Percentiles rank a stretch among this genome's conserved stretches.
These are phyloP conservation scores for Zophobas atratus DNA, from an alignment of 1,140 invertebrate species.

Conservation along the genomic window DNA sequence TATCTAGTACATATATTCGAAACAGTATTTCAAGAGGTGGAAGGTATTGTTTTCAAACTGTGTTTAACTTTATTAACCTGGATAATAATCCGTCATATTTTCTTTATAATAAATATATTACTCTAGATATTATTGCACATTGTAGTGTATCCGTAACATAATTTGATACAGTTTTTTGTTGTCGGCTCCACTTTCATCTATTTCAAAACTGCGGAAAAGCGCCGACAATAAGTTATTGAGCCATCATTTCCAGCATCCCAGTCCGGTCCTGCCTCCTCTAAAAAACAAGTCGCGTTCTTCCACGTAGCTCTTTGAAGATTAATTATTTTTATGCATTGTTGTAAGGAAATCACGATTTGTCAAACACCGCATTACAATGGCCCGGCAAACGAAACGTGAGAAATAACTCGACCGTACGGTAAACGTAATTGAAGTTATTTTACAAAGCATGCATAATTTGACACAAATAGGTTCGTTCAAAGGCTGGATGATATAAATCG, in stretches of 20 bases:
- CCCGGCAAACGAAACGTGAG: constrained; percentile 54
- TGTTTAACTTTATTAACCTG: too few species aligned
- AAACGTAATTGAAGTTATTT: constrained; percentile 52
- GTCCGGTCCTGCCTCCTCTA: neutral
- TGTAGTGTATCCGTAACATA: too few species aligned
- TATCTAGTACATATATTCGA: too few species aligned
- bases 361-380: constrained; percentile 53
- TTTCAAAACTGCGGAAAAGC: too few species aligned
- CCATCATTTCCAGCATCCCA: neutral
- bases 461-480: constrained; percentile 49
- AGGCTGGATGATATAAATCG: constrained; percentile 30
- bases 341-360: constrained; percentile 57
- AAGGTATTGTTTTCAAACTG: too few species aligned
- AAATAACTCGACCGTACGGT: constrained; percentile 54
- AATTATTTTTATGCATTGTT: constrained; percentile 53
- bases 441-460: constrained; percentile 55
- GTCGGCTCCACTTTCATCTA: too few species aligned
- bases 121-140: too few species aligned
- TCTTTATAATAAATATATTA: too few species aligned
- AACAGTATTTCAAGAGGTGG: too few species aligned
- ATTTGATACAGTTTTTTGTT: too few species aligned
- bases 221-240: too few species aligned
- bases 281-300: constrained; percentile 21
- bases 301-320: constrained; percentile 46
- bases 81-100: too few species aligned